Conservation (phyloP, 2,888 invertebrate genomes). For the Drosophila paranaensis region DNA sequence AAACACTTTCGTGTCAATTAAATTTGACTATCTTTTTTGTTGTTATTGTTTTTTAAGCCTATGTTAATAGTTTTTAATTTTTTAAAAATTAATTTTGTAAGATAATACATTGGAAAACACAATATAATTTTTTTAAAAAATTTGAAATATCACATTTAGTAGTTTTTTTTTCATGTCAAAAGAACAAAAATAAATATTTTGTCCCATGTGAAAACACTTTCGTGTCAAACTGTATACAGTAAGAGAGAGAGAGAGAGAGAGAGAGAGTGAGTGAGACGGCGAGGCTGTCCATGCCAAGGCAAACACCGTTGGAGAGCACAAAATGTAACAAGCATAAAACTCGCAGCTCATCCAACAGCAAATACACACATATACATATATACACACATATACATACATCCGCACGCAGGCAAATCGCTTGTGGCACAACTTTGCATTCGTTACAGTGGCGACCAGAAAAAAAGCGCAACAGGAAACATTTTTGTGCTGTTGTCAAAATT, state of each 20-base stretch:
- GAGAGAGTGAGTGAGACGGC: background rate
- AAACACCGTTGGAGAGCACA: constrained; percentile 30
- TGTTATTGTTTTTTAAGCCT: no score
- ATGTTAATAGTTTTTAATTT: no score
- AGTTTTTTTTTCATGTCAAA: no score
- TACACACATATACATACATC: background rate
- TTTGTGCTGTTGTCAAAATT: constrained; percentile 19
- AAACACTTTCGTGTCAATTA: no score
- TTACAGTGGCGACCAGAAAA: constrained; percentile 40
- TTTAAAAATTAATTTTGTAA: no score
- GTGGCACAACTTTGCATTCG: constrained; percentile 32
- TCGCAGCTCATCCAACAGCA: constrained; percentile 34
- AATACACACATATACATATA: background rate
- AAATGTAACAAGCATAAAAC: constrained; percentile 50
- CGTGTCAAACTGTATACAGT: no score
- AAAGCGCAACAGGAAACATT: constrained; percentile 25
- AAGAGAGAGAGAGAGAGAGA: background rate
- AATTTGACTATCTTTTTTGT: no score
- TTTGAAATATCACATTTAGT: no score
- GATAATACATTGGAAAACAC: no score
- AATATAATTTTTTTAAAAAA: no score
- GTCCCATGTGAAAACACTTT: no score
- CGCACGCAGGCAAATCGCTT: constrained; percentile 19
- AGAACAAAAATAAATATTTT: no score
- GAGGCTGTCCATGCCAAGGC: constrained; percentile 12